Conservation (phyloP, 1,140 invertebrate genomes). For the Heliothis subflexa region DNA sequence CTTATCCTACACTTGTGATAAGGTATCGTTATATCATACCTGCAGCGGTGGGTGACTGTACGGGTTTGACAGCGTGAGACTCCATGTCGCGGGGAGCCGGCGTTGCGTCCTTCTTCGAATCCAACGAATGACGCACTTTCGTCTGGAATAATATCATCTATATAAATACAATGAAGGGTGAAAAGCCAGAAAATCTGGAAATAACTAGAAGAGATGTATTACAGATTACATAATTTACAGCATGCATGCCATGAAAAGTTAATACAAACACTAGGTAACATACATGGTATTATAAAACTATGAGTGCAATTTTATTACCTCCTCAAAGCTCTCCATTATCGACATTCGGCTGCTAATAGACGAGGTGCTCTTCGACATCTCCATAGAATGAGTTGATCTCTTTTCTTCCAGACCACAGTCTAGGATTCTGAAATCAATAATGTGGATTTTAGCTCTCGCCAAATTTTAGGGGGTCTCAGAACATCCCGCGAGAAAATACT, state of each 20-base stretch:
- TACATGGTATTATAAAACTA: neutral
- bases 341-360: conserved; percentile 82
- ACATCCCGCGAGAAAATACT: too few relatives aligned
- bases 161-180: neutral
- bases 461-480: too few relatives aligned
- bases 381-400: conserved; percentile 78
- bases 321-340: conserved; percentile 77
- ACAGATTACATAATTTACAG: too few relatives aligned
- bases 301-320: conserved; percentile 54
- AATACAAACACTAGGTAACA: neutral
- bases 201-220: too few relatives aligned
- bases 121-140: conserved; percentile 68
- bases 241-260: too few relatives aligned
- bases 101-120: conserved; percentile 66
- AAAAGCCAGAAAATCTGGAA: too few relatives aligned
- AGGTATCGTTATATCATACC: conserved; percentile 61
- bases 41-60: conserved; percentile 74
- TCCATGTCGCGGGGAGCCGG: conserved; percentile 54
- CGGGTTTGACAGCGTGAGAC: conserved; percentile 55
- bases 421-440: conserved; percentile 67
- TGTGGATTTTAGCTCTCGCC: neutral
- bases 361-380: conserved; percentile 85
- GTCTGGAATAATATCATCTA: conserved; percentile 57
- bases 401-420: conserved; percentile 80
- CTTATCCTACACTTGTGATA: too few relatives aligned